Base-by-base conservation (phyloP, 1,140 invertebrate genomes). In the Drosophila parvula region DNA sequence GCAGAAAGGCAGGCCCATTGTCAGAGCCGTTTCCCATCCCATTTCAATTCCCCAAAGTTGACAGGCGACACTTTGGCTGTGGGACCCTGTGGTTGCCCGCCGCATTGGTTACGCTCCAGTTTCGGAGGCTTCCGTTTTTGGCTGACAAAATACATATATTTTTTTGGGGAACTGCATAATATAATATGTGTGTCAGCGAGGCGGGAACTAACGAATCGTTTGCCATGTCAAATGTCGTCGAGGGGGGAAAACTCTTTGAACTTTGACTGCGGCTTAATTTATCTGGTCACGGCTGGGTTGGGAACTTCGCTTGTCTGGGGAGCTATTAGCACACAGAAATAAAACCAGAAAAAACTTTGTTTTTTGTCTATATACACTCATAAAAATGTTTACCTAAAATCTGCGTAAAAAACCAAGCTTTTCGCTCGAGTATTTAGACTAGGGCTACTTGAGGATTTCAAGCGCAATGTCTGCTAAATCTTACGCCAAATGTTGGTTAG, bases 11-110 rank as follows among this genome's bases (percentile, higher is more conserved):
- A 71, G 78, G 68, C 32, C 40, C 63, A 68, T 45, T 70, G 30
- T 36, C 16, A 18, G 22, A 18, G 38, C 63, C 61, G 36, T 10
- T 27, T 48, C 57, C 43, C 57, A 48, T 18, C 41, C n/a, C 41
- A 63, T 28, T 68, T 70, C 22, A 27, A 41, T 48, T 44, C 51
- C 47, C 59, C 45, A 51, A 56, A 53, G 67, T 67, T 88, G 83
- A 83, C 84, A 71, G 79, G 63, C 84, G 79, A 83, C 84, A 88
- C 68, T 88, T 82, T 77, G 76, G 70, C 71, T 73, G 61, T 64
- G 79, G 81, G 68, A 69, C 79, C 48, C 44, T 36, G 14, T 50
- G 47, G 47, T n/a, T 48, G 48, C 48, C 48, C 30, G 63, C 56
- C 62, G 34, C 64, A 63, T 88, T 88, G 55, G 84, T 78, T 50